phyloP scores from a whole-genome alignment of 2,797 vertebrate species.

The Melanogrammus aeglefinus region DNA sequence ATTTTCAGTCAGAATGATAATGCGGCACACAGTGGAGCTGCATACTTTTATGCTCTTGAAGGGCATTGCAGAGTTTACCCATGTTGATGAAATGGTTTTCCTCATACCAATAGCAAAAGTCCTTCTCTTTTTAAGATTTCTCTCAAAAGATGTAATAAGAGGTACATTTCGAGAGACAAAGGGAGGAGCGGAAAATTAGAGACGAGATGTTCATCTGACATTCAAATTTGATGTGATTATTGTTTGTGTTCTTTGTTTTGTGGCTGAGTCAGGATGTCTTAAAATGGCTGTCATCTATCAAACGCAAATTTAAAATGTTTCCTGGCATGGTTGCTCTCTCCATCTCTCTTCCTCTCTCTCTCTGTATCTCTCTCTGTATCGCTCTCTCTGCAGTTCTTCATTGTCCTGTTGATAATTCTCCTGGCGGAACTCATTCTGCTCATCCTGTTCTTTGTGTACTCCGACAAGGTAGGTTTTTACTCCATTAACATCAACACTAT shows the following conservation, averaged over 20 bases:
- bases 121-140: background rate
- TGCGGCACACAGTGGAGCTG: too few relatives aligned
- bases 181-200: background rate
- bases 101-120: too few relatives aligned
- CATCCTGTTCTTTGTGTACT: conserved; percentile 97
- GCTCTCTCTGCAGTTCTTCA: conserved; percentile 86
- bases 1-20: background rate
- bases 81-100: too few relatives aligned
- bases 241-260: background rate
- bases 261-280: background rate
- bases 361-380: background rate
- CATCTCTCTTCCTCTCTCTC: conserved; percentile 3
- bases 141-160: background rate
- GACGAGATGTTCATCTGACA: conserved; percentile 24
- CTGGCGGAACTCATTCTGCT: conserved; percentile 93
- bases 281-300: background rate
- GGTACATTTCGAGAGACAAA: background rate
- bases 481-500: background rate
- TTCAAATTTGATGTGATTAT: conserved; percentile 19
- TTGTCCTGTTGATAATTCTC: conserved; percentile 93
- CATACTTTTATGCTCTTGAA: conserved; percentile 11
- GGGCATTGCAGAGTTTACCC: too few relatives aligned
- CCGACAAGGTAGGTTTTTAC: conserved; percentile 87
- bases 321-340: conserved; percentile 8
- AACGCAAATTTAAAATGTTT: conserved; percentile 21